Base-by-base conservation (phyloP, 1,140 invertebrate species). In the Trypoxylus dichotomus region DNA sequence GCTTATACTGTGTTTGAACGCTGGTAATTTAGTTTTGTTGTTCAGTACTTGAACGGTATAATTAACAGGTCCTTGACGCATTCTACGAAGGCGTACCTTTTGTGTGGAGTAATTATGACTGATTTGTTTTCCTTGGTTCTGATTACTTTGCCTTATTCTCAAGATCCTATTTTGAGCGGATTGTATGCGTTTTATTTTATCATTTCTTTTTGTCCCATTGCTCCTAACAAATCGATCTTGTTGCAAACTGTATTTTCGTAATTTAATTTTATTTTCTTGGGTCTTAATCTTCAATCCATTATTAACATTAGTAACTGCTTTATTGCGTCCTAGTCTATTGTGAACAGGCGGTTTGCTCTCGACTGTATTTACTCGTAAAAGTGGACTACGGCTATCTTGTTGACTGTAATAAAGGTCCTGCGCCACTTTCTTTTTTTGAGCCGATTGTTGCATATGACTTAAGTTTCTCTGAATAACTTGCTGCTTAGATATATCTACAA, bases 261-360 rank as follows among this genome's bases (percentile, higher is more conserved):
- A 37, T 41, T 73, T 73, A 32, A 73, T 32, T 42, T 25, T 63
- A n/a, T 58, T 72, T 7, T 24, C 24, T 73, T 42, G 15, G n/a
- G 15, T 73, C 37, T 13, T 73, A 25, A 32, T 73, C 13, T 25
- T 21, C 25, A 25, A 11, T 42, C n/a, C 2, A 32, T 32, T 32
- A 19, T 15, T 73, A 27, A 13, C n/a, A 42, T 29, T 73, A 11
- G 3, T 29, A 8, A 73, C 13, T 32, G 3, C 7, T 32, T 37
- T 73, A 15, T 73, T 73, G 37, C 27, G 27, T 32, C 71, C 71
- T 41, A 73, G n/a, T 73, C 71, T 73, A 73, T 73, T 73, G 27
- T 73, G 71, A 5, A 73, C 71, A 42, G 71, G 27, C n/a, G 37
- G 0, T 73, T 73, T 73, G n/a, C 13, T 73, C 24, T 73, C 13